Evolutionary conservation across 1,140 invertebrate species (phyloP), one percentile per base, ranked within the genome.

Genomic region (Diuraphis noxia): DNA sequence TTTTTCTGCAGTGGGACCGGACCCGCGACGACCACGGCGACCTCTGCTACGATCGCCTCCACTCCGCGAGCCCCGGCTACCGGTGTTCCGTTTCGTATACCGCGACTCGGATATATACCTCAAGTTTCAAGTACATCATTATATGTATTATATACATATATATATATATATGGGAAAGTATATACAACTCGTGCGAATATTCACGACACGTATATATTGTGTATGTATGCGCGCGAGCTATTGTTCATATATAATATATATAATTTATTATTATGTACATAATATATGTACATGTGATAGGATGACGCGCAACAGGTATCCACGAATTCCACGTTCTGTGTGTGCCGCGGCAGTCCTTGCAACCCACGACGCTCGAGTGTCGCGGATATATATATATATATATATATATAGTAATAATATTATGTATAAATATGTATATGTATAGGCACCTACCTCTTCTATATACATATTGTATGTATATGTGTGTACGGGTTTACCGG

Each of bases 271-370:
- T 84, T 49, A 82, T 40, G 52, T 23, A 36, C 21, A 87, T 52
- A 49, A 81, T 23, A 63, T 63, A n/a, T 30, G 30, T 56, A 56
- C 30, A n/a, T 56, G n/a, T 72, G 56, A 72, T 72, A 72, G 13
- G 56, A 72, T 56, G 38, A 63, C 56, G 38, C 43, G 72, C 72
- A 90, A 81, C 72, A 90, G 72, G 72, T 90, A 90, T 81, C 88
- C 72, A 90, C 88, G 34, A 90, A 46, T 79, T 90, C 88, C 88
- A 77, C 88, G 41, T 90, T 90, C 88, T 38, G 40, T 13, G 40
- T 77, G 87, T 34, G 46, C 38, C 36, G 46, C 52, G 25, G 13
- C 56, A 72, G n/a, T 72, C 56, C 56, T 72, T 72, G 56, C 56
- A 17, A n/a, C 56, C 56, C 56, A 72, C 43, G 46, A 34, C 43